Conservation (phyloP, 2,888 invertebrate genomes). For the Aphodius granarius region DNA sequence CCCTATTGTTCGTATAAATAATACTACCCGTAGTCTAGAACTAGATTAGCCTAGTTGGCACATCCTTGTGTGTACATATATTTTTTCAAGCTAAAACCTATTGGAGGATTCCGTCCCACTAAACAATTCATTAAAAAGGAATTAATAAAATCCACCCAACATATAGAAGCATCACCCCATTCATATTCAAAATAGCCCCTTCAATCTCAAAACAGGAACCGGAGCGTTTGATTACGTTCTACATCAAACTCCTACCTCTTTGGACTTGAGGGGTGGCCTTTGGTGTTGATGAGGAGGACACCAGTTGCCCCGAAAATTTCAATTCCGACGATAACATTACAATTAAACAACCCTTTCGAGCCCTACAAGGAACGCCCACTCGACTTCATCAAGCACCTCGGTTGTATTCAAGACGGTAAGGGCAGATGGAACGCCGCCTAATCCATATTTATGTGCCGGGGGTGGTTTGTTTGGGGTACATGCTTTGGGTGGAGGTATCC, state of each 20-base stretch:
- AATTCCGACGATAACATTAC: background rate
- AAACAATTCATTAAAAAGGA: background rate
- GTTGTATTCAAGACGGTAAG: background rate
- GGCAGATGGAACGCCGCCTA: background rate
- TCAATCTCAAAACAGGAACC: background rate
- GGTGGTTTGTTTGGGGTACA: background rate
- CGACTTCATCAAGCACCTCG: background rate
- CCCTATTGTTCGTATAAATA: background rate
- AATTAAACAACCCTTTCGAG: background rate
- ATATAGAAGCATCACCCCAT: background rate
- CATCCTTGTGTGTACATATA: too few relatives aligned
- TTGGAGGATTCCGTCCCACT: too few relatives aligned
- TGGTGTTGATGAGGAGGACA: background rate
- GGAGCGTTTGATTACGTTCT: background rate
- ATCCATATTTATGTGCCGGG: background rate
- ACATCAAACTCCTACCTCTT: background rate
- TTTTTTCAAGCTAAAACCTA: too few relatives aligned
- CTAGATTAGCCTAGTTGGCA: too few relatives aligned
- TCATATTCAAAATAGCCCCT: background rate
- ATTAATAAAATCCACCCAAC: background rate
- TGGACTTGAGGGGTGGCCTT: background rate
- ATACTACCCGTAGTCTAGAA: background rate
- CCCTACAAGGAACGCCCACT: background rate
- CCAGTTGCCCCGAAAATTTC: background rate
- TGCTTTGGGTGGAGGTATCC: background rate